Conservation (phyloP, 1,140 invertebrate genomes). For the Mesaphorura yosii region DNA sequence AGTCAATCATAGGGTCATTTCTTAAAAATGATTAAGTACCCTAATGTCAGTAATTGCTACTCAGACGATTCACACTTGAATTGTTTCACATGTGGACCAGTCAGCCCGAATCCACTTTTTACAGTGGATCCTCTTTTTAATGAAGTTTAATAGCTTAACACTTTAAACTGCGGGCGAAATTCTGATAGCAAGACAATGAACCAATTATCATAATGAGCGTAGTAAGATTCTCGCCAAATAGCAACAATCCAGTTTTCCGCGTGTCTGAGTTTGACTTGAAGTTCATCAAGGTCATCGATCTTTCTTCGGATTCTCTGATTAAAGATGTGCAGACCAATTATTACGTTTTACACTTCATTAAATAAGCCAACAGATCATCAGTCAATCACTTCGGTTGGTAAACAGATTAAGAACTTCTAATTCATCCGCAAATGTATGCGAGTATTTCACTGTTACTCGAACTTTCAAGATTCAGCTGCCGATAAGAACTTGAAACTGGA, state of each 20-base stretch:
- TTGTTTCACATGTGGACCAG: neutral
- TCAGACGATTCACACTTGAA: too few relatives aligned
- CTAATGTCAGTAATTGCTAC: neutral
- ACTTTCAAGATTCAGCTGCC: too few relatives aligned
- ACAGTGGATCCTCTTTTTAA: too few relatives aligned
- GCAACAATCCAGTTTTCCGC: neutral
- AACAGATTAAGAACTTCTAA: too few relatives aligned
- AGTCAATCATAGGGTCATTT: conserved; percentile 1
- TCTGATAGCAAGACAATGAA: neutral
- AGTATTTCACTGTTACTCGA: too few relatives aligned
- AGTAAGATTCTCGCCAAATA: neutral
- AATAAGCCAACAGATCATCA: too few relatives aligned
- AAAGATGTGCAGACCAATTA: neutral
- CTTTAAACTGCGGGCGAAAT: too few relatives aligned
- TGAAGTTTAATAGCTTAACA: too few relatives aligned
- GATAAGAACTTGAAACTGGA: too few relatives aligned
- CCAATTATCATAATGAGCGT: conserved; percentile 2
- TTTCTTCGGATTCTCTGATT: neutral
- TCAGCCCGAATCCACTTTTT: conserved; percentile 16
- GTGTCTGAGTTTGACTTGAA: neutral
- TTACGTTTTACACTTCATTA: neutral
- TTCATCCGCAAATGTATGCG: too few relatives aligned
- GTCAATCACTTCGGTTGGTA: too few relatives aligned
- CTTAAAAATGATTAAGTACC: neutral
- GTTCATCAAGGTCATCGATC: neutral